phyloP scores from a whole-genome alignment of 2,113 vertebrate genomes.

The Chelonoidis abingdonii region DNA sequence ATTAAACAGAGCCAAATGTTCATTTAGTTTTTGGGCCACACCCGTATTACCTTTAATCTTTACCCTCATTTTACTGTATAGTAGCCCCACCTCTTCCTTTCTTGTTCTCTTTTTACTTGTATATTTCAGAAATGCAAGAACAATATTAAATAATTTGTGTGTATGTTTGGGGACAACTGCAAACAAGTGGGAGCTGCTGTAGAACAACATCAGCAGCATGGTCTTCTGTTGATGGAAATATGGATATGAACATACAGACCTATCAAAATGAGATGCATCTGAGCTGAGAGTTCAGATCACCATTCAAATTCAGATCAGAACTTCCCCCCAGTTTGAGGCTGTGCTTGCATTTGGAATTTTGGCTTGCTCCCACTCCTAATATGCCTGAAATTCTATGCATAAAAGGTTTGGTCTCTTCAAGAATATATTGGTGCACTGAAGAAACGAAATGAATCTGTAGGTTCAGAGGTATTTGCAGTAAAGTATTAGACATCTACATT shows the following conservation, averaged over 20 bases:
- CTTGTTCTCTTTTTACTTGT: background rate
- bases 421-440: background rate
- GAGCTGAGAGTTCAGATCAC: background rate
- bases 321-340: background rate
- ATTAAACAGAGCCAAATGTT: background rate
- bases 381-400: background rate
- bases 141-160: background rate
- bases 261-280: background rate
- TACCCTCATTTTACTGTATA: background rate
- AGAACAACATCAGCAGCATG: background rate
- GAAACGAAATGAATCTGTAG: background rate
- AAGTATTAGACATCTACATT: background rate
- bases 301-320: background rate
- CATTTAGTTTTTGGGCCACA: background rate
- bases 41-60: background rate
- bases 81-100: background rate
- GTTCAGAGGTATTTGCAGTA: background rate
- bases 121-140: background rate
- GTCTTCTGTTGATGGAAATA: background rate
- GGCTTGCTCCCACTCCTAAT: fast-evolving
- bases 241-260: fast-evolving
- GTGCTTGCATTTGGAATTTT: background rate
- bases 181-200: background rate
- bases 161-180: background rate
- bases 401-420: background rate